Base-by-base conservation (phyloP, 2,888 invertebrate species). In the Hyles lineata region DNA sequence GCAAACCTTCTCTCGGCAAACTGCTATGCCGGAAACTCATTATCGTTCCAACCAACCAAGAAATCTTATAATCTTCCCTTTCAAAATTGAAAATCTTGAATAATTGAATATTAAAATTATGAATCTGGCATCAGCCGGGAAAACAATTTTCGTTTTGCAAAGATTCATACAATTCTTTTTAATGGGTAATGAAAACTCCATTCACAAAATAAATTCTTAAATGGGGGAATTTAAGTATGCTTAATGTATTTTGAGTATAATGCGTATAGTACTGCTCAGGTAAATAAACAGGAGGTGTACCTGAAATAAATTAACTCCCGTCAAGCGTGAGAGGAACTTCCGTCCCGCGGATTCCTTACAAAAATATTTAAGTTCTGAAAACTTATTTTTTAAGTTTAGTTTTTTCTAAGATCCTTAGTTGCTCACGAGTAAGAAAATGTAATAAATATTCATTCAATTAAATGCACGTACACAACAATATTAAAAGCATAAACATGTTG, bases 11-110 rank as follows among this genome's bases (percentile, higher is more conserved):
- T 90, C 86, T 83, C 87, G 79, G 85, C 88, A 90, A 91, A 92
- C 91, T 90, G 90, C 88, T 91, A 89, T 88, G 87, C 87, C 86
- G 88, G 88, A 92, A 92, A 92, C 90, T 93, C 91, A 93, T 93
- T 93, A 93, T 89, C 89, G 86, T 87, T 88, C 87, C 89, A 91
- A 90, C 90, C 90, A 84, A 87, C 89, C 88, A 87, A 89, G 90
- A 90, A 90, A 92, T 92, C 91, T 90, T 89, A 92, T 93, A 92
- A 92, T 91, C 90, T 90, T 88, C 84, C 85, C 85, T 85, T 86
- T 87, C 89, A 85, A 91, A 91, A 93, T 92, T 90, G 89, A 90
- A 92, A 93, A 90, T 91, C 89, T 89, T 86, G 90, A 90, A 90
- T 92, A 91, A 92, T 89, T 90, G 89, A 92, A 92, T 91, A 90